Evolutionary conservation across 2,113 vertebrate species (phyloP).

Genomic region (Lophius piscatorius): DNA sequence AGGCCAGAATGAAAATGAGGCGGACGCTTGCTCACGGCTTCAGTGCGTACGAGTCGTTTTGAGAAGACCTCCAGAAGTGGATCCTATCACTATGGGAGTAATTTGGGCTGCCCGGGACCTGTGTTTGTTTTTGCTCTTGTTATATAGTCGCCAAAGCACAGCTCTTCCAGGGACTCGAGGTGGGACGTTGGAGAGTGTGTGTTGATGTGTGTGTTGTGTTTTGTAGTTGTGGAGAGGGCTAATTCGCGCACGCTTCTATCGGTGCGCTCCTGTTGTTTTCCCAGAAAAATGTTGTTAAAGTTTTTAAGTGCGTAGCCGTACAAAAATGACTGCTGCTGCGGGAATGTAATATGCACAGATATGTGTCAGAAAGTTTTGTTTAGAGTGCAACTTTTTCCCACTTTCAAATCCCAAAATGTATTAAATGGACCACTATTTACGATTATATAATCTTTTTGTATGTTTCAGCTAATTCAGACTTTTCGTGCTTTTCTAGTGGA

Average conservation of each 20-base stretch:
- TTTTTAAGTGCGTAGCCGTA: neutral
- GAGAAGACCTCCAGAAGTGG: slow-evolving; percentile 76
- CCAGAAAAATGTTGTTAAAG: neutral
- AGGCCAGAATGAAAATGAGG: slow-evolving; percentile 83
- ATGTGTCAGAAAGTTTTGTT: too few relatives aligned
- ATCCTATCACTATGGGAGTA: slow-evolving; percentile 83
- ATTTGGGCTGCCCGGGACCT: slow-evolving; percentile 77
- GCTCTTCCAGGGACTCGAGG: slow-evolving; percentile 79
- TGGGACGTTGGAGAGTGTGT: slow-evolving; percentile 72
- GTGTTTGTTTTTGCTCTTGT: slow-evolving; percentile 85
- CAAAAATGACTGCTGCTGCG: neutral
- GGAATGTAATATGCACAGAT: neutral
- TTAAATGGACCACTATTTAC: too few relatives aligned
- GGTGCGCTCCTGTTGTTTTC: slow-evolving; percentile 58
- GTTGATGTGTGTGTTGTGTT: slow-evolving; percentile 39
- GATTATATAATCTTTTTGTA: too few relatives aligned
- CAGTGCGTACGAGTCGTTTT: slow-evolving; percentile 80
- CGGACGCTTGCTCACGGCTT: slow-evolving; percentile 75
- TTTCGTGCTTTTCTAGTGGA: too few relatives aligned
- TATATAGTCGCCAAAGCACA: slow-evolving; percentile 80
- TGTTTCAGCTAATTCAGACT: too few relatives aligned
- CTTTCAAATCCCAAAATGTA: too few relatives aligned
- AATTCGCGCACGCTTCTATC: slow-evolving; percentile 70
- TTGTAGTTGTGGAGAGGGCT: slow-evolving; percentile 40
- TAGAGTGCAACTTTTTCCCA: too few relatives aligned